A percentile compares a stretch with the other conserved stretches of the same genome.
These are phyloP conservation scores for Campylomormyrus tamandua DNA, from an alignment of 2,113 vertebrate species.

Conservation along the genomic window DNA sequence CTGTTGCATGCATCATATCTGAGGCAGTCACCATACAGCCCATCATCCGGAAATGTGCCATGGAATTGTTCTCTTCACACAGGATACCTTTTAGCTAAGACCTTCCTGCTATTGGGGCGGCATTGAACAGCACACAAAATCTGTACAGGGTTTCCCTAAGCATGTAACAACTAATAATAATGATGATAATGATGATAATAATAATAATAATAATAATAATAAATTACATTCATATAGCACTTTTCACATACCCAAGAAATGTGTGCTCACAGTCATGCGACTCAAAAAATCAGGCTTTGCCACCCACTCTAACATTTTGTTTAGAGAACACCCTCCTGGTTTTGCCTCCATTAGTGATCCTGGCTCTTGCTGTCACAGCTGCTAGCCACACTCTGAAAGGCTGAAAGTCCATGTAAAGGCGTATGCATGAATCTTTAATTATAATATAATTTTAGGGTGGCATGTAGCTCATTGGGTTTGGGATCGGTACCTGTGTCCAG, in stretches of 20 bases:
- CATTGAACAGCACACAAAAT: background rate
- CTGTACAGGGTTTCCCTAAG: background rate
- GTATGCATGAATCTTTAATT: background rate
- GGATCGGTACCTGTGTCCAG: background rate
- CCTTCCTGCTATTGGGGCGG: background rate
- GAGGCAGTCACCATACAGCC: background rate
- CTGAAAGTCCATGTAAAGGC: background rate
- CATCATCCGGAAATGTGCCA: background rate
- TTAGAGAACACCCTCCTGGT: background rate
- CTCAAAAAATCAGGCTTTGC: background rate
- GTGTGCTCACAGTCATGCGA: background rate
- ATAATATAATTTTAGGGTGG: background rate
- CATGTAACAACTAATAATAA: background rate
- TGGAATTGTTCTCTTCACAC: background rate
- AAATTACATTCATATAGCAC: background rate
- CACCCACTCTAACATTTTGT: background rate
- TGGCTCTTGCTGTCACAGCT: background rate
- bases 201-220: background rate
- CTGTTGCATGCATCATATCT: background rate
- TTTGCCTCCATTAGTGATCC: background rate
- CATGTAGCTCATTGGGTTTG: background rate
- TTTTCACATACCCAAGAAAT: background rate
- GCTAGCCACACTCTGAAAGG: background rate
- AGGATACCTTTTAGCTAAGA: background rate
- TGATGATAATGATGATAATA: background rate